Conservation (phyloP, 2,113 vertebrate genomes). For the Microcebus murinus region DNA sequence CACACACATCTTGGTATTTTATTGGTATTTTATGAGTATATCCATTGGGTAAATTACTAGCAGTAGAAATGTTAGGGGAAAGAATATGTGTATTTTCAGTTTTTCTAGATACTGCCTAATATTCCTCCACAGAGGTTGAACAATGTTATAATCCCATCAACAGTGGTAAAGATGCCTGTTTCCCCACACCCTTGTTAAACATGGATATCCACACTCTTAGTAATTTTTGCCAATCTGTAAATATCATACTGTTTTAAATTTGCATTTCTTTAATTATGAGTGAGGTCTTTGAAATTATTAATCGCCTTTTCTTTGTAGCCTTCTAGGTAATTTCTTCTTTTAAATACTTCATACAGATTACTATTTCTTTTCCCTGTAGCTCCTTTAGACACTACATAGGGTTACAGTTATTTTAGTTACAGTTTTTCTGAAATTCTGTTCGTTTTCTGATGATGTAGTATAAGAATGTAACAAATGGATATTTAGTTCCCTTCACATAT, state of each 20-base stretch:
- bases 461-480: background rate
- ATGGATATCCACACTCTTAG: background rate
- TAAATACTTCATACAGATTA: background rate
- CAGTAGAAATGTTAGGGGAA: background rate
- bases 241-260: background rate
- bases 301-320: background rate
- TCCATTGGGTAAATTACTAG: background rate
- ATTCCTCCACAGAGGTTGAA: background rate
- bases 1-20: background rate
- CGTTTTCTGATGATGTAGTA: background rate
- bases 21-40: background rate
- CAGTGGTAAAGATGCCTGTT: background rate
- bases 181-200: background rate
- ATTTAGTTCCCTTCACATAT: background rate
- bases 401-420: background rate
- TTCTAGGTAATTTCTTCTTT: background rate
- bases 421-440: background rate
- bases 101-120: background rate
- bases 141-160: background rate
- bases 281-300: background rate
- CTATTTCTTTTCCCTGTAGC: background rate
- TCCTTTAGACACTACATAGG: background rate
- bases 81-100: slow-evolving; percentile 2
- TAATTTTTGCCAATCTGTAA: slow-evolving; percentile 5
- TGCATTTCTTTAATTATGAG: background rate